Evolutionary conservation across 2,113 vertebrate genomes (phyloP), one percentile per base, ranked within the genome.

Genomic region (Neolamprologus devosi): DNA sequence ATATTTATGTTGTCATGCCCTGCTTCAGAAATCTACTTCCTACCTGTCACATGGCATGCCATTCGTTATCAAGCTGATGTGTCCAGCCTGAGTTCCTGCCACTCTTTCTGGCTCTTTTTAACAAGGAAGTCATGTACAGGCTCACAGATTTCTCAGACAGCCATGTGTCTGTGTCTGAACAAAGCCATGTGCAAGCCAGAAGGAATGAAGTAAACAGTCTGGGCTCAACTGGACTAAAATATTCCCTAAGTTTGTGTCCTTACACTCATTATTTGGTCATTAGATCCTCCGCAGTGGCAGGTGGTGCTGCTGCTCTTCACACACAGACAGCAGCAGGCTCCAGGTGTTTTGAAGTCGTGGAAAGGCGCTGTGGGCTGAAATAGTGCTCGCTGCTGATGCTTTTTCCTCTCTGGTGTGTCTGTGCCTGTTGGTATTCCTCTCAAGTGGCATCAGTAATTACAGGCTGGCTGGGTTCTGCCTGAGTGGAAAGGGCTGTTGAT

Each of bases 361-460:
- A 83, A 70, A 86, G 57, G 75, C 86, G 88, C 53, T 49, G 51
- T 84, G 86, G 30, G 81, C 78, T 80, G 87, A 86, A 85, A 82
- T 65, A 75, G 80, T 81, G 73, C 23, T 63, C 26, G 12, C 8
- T 49, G 80, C 82, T 55, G 78, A 51, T 82, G 85, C 60, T 85
- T 85, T 82, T 23, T 80, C 53, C 54, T 82, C 81, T 68, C 49
- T 83, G n/a, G 42, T 82, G 84, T 85, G 91, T 89, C 83, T 80
- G 57, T 47, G 83, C 86, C 82, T 88, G 88, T 85, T 87, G 92
- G 84, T 90, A 87, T 92, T 93, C 91, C 83, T 94, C 91, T 88
- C 88, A 87, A 93, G 89, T 82, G 88, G 88, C 88, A 82, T 63
- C 83, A 63, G 83, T 93, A 92, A 94, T 94, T 92, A 87, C 91